Evolutionary conservation across 2,888 invertebrate species (phyloP), one percentile per base, ranked within the genome.

Genomic region (Lydus trimaculatus): DNA sequence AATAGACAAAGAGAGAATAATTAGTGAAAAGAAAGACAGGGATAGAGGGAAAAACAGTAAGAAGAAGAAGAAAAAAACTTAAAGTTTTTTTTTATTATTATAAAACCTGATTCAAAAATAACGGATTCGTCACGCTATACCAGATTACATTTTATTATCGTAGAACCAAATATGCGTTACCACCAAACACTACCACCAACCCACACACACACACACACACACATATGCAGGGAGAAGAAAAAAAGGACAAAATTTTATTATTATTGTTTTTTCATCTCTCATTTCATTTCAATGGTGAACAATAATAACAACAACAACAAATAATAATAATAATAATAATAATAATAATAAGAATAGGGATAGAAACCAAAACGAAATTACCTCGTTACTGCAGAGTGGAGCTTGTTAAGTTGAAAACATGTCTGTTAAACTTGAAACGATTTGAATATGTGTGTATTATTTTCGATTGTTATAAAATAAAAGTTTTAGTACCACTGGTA

Each of bases 331-430:
- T 33, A 33, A 5, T n/a, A 39, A n/a, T 39, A 43, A 17, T 15
- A 43, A 43, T 15, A 17, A 43, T 39, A 11, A 39, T 13, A 39
- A n/a, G 2, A 60, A 39, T 64, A 63, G 63, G 33, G 60, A 48
- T 15, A 56, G 43, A 56, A 23, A 66, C 66, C 64, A 64, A 65
- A 58, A 66, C 67, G 72, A 70, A 76, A 75, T 72, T 72, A 70
- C 70, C 81, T 82, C 80, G 82, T 77, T 77, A 78, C 71, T 71
- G 70, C n/a, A n/a, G 67, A 62, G 65, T 67, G 72, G n/a, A 25
- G 56, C 79, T 81, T 76, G 81, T 82, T 82, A 82, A 80, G 77
- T 77, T 72, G 77, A 72, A 76, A 81, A 81, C 80, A 79, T 77
- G 80, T 80, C 76, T 78, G 80, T 78, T 79, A 77, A 76, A 74